Evolutionary conservation across 2,888 invertebrate species (phyloP).

Genomic region (Eustalomyia histrio): DNA sequence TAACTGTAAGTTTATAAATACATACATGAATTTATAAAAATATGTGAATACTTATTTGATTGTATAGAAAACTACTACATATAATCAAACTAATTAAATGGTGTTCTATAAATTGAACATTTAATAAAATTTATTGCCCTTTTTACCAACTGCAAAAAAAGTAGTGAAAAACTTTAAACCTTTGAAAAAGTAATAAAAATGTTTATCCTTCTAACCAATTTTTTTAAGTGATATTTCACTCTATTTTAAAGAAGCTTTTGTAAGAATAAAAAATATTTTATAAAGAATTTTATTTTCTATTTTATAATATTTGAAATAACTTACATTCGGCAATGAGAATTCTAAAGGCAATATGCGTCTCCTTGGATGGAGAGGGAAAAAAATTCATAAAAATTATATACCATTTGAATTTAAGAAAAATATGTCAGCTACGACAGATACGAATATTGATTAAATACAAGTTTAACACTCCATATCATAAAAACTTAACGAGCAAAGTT

Average conservation of each 20-base stretch:
- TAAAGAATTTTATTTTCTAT: background rate
- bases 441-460: too few species aligned
- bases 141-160: conserved; percentile 46
- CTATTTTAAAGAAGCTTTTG: background rate
- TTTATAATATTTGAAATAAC: too few species aligned
- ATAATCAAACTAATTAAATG: conserved; percentile 76
- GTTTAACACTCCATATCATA: too few species aligned
- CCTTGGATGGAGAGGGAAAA: too few species aligned
- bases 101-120: conserved; percentile 77
- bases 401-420: too few species aligned
- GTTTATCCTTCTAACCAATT: conserved; percentile 32
- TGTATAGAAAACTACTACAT: conserved; percentile 37
- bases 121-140: conserved; percentile 76
- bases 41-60: background rate
- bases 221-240: background rate
- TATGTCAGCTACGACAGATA: too few species aligned
- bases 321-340: too few species aligned
- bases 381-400: too few species aligned
- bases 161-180: background rate
- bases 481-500: too few species aligned
- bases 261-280: background rate
- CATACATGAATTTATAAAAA: background rate
- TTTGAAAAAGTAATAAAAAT: conserved; percentile 29
- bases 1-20: background rate
- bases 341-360: too few species aligned